Conservation (phyloP, 64 coral and sea anemone species). For the Anthopleura sola region DNA sequence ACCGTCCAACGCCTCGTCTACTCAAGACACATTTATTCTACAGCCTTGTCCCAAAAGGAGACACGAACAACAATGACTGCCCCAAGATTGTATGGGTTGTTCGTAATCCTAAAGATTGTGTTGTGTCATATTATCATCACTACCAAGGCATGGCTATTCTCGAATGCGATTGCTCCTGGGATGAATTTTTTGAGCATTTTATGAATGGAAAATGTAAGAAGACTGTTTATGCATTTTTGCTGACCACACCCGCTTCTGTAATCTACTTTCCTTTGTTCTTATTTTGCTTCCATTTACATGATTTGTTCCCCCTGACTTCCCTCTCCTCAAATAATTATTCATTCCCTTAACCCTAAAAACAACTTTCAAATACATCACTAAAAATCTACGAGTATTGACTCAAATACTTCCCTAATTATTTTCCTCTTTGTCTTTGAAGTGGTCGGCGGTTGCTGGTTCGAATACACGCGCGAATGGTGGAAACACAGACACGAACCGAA, state of each 20-base stretch:
- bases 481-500: slow-evolving; percentile 15
- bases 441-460: slow-evolving; percentile 25
- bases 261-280: too few relatives aligned
- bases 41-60: slow-evolving; percentile 4
- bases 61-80: neutral
- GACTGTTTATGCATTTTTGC: too few relatives aligned
- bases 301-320: too few relatives aligned
- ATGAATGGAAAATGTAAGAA: slow-evolving; percentile 34
- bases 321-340: too few relatives aligned
- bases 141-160: neutral
- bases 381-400: too few relatives aligned
- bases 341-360: too few relatives aligned
- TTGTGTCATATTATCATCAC: slow-evolving; percentile 29
- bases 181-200: slow-evolving; percentile 23
- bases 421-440: neutral
- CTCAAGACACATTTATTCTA: slow-evolving; percentile 36
- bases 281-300: too few relatives aligned
- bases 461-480: slow-evolving; percentile 29
- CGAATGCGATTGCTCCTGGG: slow-evolving; percentile 9
- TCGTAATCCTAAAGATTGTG: slow-evolving; percentile 42
- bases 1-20: slow-evolving; percentile 20
- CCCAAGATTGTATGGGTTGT: slow-evolving; percentile 28
- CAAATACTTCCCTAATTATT: neutral
- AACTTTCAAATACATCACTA: too few relatives aligned
- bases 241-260: too few relatives aligned